These are phyloP conservation scores for Halichoerus grypus DNA, from an alignment of 2,113 vertebrate genomes.

Conservation along the genomic window DNA sequence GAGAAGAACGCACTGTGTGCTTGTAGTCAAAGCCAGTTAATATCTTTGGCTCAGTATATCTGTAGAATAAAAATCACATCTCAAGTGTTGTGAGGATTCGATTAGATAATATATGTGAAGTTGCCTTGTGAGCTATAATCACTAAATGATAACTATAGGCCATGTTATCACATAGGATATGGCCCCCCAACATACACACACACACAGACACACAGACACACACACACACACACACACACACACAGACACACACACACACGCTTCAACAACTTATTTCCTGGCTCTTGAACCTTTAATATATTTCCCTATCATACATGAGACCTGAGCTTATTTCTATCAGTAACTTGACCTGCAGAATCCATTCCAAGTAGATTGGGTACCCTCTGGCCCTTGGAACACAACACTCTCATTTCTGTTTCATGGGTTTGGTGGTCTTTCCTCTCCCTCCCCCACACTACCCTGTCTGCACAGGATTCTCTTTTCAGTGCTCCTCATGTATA, in stretches of 20 bases:
- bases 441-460: too few relatives aligned
- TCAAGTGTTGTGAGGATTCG: not conserved
- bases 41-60: not conserved
- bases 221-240: too few relatives aligned
- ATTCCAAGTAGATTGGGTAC: not conserved
- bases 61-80: not conserved
- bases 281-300: not conserved
- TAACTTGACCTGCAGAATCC: not conserved
- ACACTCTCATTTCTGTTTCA: not conserved
- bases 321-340: not conserved
- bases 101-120: not conserved
- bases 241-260: not conserved
- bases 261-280: not conserved
- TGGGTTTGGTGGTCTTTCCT: not conserved
- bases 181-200: not conserved
- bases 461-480: not conserved
- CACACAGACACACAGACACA: too few relatives aligned
- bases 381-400: not conserved
- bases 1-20: not conserved
- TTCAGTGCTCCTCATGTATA: not conserved
- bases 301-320: not conserved
- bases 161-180: not conserved
- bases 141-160: not conserved
- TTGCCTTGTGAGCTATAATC: not conserved
- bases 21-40: not conserved